Base-by-base conservation (phyloP, 2,888 invertebrate species). In the Acleris holmiana region DNA sequence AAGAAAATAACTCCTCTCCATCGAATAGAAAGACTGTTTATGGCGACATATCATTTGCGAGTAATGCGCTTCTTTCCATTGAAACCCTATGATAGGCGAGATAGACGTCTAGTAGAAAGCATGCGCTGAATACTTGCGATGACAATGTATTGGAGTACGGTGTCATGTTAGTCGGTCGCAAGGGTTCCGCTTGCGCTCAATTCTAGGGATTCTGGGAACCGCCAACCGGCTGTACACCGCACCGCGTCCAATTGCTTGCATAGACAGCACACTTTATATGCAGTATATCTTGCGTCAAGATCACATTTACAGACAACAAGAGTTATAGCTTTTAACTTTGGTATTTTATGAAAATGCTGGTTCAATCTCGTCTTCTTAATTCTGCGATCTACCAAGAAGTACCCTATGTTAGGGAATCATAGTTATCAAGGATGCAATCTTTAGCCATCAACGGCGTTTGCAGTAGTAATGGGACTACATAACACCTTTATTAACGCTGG, bases 111-210 rank as follows among this genome's bases (percentile, higher is more conserved):
- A 18, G 53, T 63, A 60, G 65, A 65, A 65, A 60, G 59, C 55
- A 65, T 60, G 65, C 55, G 60, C 65, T 65, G 65, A 65, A 65
- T 65, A 65, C 55, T 60, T 60, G 17, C 49, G 55, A 63, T 65
- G 63, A 67, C 65, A 65, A 63, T 55, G 46, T 58, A 57, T 60
- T 53, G 63, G 35, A 50, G 58, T 61, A 58, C 73, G 70, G 68
- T 76, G 78, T 74, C 76, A 77, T 88, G 89, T 90, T 84, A 90
- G 88, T 88, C 80, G 87, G 88, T 74, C 89, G 76, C 70, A 70
- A 69, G 68, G 78, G 82, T 81, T 87, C 91, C 91, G 89, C 79
- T 71, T 89, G 86, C 73, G 76, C 85, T 82, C 83, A 72, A 83
- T 85, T 73, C 73, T 71, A 74, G 71, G 73, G 73, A 78, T 86